phyloP scores from a whole-genome alignment of 2,888 invertebrate species.

The Limnephilus marmoratus region DNA sequence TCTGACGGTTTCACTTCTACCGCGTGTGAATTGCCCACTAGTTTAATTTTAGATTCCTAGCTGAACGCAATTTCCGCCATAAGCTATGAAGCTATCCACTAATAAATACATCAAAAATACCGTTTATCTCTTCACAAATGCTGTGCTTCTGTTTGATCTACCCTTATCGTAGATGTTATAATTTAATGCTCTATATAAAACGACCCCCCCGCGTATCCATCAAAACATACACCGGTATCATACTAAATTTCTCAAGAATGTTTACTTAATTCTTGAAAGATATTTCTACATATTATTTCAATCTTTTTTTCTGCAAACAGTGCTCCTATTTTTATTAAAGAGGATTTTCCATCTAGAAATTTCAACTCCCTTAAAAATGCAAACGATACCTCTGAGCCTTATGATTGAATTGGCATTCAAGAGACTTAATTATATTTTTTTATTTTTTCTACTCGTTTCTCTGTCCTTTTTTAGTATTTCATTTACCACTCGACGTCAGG shows the following conservation, averaged over 20 bases:
- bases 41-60: no score
- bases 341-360: not conserved
- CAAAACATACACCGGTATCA: not conserved
- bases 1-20: no score
- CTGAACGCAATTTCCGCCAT: not conserved
- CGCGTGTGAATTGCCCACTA: no score
- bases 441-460: not conserved
- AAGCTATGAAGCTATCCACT: not conserved
- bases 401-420: not conserved
- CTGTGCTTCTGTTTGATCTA: not conserved
- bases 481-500: not conserved
- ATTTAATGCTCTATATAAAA: not conserved
- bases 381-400: constrained; percentile 30
- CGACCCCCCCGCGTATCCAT: not conserved
- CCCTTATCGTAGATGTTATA: not conserved
- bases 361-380: not conserved
- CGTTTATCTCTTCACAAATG: not conserved
- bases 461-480: not conserved
- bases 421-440: constrained; percentile 28
- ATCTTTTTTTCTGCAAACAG: not conserved
- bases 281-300: not conserved
- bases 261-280: not conserved
- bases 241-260: not conserved
- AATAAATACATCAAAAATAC: no score
- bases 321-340: no score